phyloP scores from a whole-genome alignment of 1,140 invertebrate genomes.

The Camponotus floridanus region DNA sequence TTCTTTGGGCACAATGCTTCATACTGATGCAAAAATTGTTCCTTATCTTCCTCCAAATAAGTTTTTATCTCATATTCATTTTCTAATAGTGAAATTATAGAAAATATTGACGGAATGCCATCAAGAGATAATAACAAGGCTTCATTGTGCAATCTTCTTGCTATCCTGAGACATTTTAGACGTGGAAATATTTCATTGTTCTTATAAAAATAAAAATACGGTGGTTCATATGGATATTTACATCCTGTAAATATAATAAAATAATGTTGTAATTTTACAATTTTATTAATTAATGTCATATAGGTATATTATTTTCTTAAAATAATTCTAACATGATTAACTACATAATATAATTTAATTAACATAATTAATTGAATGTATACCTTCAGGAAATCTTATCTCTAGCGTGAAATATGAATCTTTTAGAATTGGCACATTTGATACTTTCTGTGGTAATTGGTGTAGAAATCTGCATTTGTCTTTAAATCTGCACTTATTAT shows the following conservation, averaged over 20 bases:
- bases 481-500: constrained; percentile 90
- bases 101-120: constrained; percentile 90
- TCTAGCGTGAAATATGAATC: constrained; percentile 88
- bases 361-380: constrained; percentile 50
- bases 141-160: constrained; percentile 88
- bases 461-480: constrained; percentile 91
- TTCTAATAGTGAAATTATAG: constrained; percentile 89
- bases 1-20: constrained; percentile 87
- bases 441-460: constrained; percentile 84
- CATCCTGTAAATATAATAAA: constrained; percentile 76
- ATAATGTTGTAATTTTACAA: constrained; percentile 28
- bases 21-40: constrained; percentile 88
- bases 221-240: constrained; percentile 91
- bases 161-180: constrained; percentile 88
- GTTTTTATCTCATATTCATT: constrained; percentile 85
- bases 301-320: background rate
- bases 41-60: constrained; percentile 79
- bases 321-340: constrained; percentile 9
- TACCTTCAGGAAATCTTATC: constrained; percentile 90
- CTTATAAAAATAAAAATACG: constrained; percentile 89
- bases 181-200: constrained; percentile 87
- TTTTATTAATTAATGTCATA: background rate
- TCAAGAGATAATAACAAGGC: constrained; percentile 88
- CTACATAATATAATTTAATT: constrained; percentile 14
- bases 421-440: constrained; percentile 77